Conservation (phyloP, 2,888 invertebrate species). For the Parochlus steinenii region DNA sequence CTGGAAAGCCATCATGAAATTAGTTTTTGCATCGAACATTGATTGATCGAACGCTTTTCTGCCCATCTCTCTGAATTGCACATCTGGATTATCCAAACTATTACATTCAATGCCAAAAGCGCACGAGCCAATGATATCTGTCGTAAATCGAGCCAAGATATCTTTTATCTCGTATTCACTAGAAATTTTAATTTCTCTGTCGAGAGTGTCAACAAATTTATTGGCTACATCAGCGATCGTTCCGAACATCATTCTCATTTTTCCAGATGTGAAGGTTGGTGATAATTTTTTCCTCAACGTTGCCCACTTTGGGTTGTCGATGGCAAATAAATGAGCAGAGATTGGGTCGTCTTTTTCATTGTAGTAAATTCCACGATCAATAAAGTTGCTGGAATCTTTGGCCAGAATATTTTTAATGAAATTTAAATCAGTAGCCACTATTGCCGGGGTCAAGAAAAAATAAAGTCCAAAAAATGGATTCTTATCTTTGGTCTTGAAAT, state of each 20-base stretch:
- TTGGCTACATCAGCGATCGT: too few relatives aligned
- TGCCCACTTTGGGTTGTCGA: too few relatives aligned
- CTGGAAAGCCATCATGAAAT: too few relatives aligned
- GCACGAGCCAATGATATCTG: conserved; percentile 32
- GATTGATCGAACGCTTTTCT: conserved; percentile 16
- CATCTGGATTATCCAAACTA: conserved; percentile 25
- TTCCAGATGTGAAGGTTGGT: too few relatives aligned
- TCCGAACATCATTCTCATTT: conserved; percentile 1
- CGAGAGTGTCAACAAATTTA: conserved; percentile 14
- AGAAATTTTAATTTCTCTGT: conserved; percentile 6
- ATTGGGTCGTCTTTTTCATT: background rate
- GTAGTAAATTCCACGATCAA: conserved; percentile 16
- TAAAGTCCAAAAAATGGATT: conserved; percentile 20
- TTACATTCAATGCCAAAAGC: conserved; percentile 32
- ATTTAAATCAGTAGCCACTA: conserved; percentile 17
- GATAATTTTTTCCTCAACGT: too few relatives aligned
- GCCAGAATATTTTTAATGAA: too few relatives aligned
- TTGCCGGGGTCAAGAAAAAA: conserved; percentile 18
- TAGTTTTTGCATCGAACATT: too few relatives aligned
- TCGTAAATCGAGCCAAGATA: conserved; percentile 28
- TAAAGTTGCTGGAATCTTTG: conserved; percentile 18
- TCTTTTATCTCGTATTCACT: conserved; percentile 29
- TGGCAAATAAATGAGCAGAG: background rate
- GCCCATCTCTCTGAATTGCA: conserved; percentile 22
- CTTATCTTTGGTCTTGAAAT: conserved; percentile 19